Percentiles rank a stretch among this genome's conserved stretches.
phyloP scores from a whole-genome alignment of 2,797 vertebrate species.

The Anisognathus igniventris region DNA sequence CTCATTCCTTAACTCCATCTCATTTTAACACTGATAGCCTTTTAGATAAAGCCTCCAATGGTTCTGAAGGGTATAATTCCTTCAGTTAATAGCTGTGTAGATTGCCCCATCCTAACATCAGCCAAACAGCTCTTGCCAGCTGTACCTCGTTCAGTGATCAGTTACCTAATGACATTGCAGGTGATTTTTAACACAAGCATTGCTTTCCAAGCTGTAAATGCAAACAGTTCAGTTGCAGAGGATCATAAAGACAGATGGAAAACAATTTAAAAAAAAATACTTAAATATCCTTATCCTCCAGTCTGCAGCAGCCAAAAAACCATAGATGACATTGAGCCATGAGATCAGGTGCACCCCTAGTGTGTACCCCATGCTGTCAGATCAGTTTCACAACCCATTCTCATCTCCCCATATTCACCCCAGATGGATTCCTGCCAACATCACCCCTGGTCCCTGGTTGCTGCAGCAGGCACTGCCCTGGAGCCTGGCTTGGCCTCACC shows the following conservation, averaged over 20 bases:
- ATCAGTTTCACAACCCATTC: background rate
- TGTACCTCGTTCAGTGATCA: background rate
- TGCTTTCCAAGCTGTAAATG: background rate
- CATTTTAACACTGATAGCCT: background rate
- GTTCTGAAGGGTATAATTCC: background rate
- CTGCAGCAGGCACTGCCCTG: background rate
- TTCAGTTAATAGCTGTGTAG: background rate
- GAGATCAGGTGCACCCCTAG: background rate
- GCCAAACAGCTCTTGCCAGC: background rate
- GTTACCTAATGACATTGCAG: background rate
- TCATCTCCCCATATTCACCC: background rate
- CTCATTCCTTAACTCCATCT: background rate
- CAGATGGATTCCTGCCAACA: background rate
- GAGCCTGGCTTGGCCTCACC: rapidly evolving
- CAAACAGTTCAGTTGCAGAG: background rate
- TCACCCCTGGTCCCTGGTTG: background rate
- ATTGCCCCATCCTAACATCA: background rate
- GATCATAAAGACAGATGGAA: background rate
- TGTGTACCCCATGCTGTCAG: background rate
- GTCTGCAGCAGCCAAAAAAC: background rate
- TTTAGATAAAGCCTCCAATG: background rate
- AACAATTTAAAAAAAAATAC: background rate
- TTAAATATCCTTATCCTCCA: background rate
- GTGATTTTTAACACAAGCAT: background rate
- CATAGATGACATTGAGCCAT: rapidly evolving